Evolutionary conservation across 1,140 invertebrate genomes (phyloP).

Genomic region (Drosophila eugracilis): DNA sequence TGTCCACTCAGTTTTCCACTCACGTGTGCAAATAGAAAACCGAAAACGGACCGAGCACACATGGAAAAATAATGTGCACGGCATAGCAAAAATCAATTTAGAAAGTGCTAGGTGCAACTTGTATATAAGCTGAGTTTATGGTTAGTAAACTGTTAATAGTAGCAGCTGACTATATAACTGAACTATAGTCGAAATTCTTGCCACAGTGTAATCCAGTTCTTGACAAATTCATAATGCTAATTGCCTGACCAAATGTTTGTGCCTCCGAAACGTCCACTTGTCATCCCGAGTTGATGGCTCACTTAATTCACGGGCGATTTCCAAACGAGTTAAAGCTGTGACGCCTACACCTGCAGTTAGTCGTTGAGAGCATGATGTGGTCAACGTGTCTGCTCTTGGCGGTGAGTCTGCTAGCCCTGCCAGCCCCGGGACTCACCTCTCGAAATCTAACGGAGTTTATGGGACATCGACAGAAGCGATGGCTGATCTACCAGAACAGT

Average conservation of each 20-base stretch:
- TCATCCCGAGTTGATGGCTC: slow-evolving; percentile 30
- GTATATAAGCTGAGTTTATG: too few species aligned
- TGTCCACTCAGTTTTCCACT: slow-evolving; percentile 32
- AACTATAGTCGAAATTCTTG: not conserved
- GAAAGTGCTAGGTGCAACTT: not conserved
- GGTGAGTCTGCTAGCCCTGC: slow-evolving; percentile 17
- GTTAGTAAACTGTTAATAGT: not conserved
- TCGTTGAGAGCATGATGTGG: slow-evolving; percentile 38
- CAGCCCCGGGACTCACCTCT: not conserved
- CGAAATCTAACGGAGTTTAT: slow-evolving; percentile 66
- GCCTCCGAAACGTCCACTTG: slow-evolving; percentile 34
- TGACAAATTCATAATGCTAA: slow-evolving; percentile 39
- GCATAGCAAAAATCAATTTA: not conserved
- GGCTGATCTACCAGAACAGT: slow-evolving; percentile 68
- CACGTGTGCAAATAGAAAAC: slow-evolving; percentile 59
- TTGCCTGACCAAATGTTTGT: slow-evolving; percentile 51
- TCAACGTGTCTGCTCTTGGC: slow-evolving; percentile 24
- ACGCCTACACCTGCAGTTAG: slow-evolving; percentile 41
- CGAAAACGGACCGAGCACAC: slow-evolving; percentile 15
- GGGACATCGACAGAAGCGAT: slow-evolving; percentile 62
- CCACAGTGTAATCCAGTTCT: slow-evolving; percentile 19
- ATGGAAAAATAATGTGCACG: slow-evolving; percentile 2
- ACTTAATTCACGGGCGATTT: slow-evolving; percentile 23
- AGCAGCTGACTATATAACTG: not conserved
- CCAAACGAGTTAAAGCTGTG: slow-evolving; percentile 17